These are phyloP conservation scores for Sinelater perroti DNA, from an alignment of 2,888 invertebrate species.

Conservation along the genomic window DNA sequence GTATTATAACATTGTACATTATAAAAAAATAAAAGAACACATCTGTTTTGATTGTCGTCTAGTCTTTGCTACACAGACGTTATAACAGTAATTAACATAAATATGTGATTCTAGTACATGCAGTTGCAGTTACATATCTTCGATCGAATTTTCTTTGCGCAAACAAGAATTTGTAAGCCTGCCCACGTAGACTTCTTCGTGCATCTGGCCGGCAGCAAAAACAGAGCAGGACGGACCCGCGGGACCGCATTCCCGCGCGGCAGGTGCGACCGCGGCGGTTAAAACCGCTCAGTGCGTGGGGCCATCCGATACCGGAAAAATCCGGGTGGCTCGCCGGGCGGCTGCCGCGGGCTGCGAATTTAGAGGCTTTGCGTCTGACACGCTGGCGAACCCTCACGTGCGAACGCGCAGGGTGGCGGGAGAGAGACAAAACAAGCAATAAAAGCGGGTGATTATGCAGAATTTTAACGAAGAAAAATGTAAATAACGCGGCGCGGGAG, in stretches of 20 bases:
- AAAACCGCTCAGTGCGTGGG: slow-evolving; percentile 7
- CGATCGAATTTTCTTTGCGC: too few relatives aligned
- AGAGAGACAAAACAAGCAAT: slow-evolving; percentile 6
- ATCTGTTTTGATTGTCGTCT: too few relatives aligned
- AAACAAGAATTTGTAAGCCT: too few relatives aligned
- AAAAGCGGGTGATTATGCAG: slow-evolving; percentile 18
- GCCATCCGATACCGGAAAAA: slow-evolving; percentile 12
- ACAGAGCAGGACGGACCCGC: slow-evolving; percentile 14
- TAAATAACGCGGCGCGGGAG: slow-evolving; percentile 16
- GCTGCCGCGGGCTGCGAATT: not conserved
- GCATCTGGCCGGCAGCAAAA: slow-evolving; percentile 1
- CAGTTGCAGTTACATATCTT: too few relatives aligned
- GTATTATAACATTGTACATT: too few relatives aligned
- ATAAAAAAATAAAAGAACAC: too few relatives aligned
- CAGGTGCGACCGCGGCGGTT: slow-evolving; percentile 26
- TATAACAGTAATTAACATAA: too few relatives aligned
- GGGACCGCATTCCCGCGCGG: slow-evolving; percentile 27
- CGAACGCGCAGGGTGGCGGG: not conserved
- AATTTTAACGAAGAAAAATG: slow-evolving; percentile 21
- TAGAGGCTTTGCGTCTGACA: too few relatives aligned
- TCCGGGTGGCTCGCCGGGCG: slow-evolving; percentile 1
- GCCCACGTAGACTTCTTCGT: not conserved
- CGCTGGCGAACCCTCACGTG: not conserved
- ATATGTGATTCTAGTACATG: too few relatives aligned
- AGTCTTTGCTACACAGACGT: too few relatives aligned